Evolutionary conservation across 1,140 invertebrate genomes (phyloP).

Genomic region (Polypedilum vanderplanki): DNA sequence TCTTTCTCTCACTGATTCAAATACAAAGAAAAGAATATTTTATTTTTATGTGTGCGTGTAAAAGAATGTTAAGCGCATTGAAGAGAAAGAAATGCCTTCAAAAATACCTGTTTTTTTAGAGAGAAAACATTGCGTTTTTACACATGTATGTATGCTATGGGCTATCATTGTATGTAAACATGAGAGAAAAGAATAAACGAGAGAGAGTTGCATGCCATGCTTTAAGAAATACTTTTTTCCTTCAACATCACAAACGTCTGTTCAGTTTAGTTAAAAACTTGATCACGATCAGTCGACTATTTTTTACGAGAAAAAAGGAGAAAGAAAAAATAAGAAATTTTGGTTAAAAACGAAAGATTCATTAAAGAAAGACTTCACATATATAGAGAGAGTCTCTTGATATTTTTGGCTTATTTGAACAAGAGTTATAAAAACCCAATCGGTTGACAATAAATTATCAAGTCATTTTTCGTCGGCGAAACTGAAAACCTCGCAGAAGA

Average conservation of each 20-base stretch:
- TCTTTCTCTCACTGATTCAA: too few species aligned
- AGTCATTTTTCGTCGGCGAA: conserved; percentile 16
- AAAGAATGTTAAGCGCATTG: conserved; percentile 9
- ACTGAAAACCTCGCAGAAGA: not conserved
- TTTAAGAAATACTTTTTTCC: not conserved
- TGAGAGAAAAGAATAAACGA: not conserved
- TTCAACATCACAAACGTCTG: not conserved
- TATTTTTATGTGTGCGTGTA: not conserved
- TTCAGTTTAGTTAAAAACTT: not conserved
- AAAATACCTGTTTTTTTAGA: not conserved
- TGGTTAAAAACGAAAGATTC: too few species aligned
- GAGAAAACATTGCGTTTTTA: not conserved
- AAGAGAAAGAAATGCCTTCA: not conserved
- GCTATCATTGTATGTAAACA: not conserved
- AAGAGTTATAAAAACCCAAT: conserved; percentile 13
- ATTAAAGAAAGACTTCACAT: too few species aligned
- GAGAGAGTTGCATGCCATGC: not conserved
- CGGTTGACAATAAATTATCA: conserved; percentile 18
- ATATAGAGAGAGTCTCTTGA: too few species aligned
- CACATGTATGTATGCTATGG: not conserved
- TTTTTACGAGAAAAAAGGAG: not conserved
- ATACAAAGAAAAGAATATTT: too few species aligned
- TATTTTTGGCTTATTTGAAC: conserved; percentile 13
- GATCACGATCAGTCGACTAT: not conserved
- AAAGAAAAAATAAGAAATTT: too few species aligned